Evolutionary conservation across 2,797 vertebrate genomes (phyloP).

Genomic region (Notamacropus eugenii): DNA sequence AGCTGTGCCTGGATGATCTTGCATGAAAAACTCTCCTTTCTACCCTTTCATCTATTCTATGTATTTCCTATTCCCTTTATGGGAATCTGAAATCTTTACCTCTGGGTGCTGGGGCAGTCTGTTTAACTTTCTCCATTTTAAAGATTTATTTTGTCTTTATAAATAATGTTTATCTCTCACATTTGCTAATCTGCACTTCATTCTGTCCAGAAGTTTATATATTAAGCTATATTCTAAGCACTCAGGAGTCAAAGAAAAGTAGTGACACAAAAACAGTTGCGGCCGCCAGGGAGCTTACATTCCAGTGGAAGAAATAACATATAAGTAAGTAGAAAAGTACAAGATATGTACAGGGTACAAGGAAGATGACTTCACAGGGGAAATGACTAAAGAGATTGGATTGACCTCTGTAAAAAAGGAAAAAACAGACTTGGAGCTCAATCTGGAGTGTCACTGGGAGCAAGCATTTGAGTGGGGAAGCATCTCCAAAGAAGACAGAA

Average conservation of each 20-base stretch:
- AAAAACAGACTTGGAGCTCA: neutral
- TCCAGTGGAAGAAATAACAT: neutral
- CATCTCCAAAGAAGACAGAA: neutral
- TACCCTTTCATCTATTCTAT: neutral
- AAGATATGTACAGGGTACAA: neutral
- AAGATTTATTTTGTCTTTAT: neutral
- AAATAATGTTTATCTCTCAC: neutral
- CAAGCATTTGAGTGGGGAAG: neutral
- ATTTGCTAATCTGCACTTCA: neutral
- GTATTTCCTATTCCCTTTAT: neutral
- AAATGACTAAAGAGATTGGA: neutral
- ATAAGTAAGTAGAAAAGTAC: neutral
- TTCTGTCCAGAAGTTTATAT: neutral
- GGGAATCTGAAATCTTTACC: neutral
- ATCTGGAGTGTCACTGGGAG: neutral
- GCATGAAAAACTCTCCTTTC: neutral
- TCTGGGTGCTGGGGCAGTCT: neutral
- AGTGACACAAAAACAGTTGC: neutral
- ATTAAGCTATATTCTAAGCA: neutral
- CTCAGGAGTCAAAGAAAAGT: neutral
- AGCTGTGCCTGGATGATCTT: neutral
- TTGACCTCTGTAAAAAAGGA: neutral
- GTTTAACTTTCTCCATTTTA: neutral
- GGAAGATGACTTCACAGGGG: neutral
- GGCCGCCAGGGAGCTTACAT: neutral